Base-by-base conservation (phyloP, 2,888 invertebrate species). In the Campopleginae sp. region DNA sequence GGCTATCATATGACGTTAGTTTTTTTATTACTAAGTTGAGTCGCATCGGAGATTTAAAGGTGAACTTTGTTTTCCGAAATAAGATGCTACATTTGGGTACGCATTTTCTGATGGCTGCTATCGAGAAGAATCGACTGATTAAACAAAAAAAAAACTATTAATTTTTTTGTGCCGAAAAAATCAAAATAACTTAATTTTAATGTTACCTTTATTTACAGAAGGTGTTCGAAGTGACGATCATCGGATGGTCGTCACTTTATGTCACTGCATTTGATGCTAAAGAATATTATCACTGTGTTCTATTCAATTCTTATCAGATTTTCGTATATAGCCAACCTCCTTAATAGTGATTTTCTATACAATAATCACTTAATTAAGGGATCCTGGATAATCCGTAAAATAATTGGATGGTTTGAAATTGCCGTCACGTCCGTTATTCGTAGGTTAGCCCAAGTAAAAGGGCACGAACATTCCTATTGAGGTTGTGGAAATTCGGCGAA, bases 31-130 rank as follows among this genome's bases (percentile, higher is more conserved):
- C 80, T 76, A 54, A 74, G 42, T 74, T 75, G 74, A 80, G 31
- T 65, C 68, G 74, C 74, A 81, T 65, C 85, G 70, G 65, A 85
- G 81, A 78, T 82, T 27, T 78, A 58, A 85, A 85, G 66, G 58
- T 82, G 68, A 82, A 46, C 78, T 82, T 81, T 72, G 38, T 74
- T 78, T 77, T 82, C 78, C 77, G 82, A 58, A 17, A 74, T 78
- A 38, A 78, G 72, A 78, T 66, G 85, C 78, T 77, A 82, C 65
- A 31, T 81, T 85, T 82, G 77, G 58, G 44, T 72, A 74, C 61
- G 58, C 63, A 65, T 84, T 75, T 81, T 81, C 80, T 75, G 74
- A 70, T 82, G 44, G 74, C 68, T 27, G 66, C 68, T 85, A 74
- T 74, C 42, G 46, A 79, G 79, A 71, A 70, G 46, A 85, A 85